phyloP scores from a whole-genome alignment of 2,888 invertebrate genomes.

The Lymantria dispar region DNA sequence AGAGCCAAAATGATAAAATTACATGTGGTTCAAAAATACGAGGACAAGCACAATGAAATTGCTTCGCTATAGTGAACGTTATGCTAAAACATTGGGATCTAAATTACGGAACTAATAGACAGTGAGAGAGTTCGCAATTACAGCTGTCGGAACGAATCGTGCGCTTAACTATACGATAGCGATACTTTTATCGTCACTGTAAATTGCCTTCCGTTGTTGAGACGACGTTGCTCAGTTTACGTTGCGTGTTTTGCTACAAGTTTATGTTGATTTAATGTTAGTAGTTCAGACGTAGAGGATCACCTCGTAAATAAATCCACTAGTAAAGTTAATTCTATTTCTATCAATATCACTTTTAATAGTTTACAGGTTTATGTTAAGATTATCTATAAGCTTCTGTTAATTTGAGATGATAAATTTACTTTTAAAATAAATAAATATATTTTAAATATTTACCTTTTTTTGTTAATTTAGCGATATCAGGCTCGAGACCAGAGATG shows the following conservation, averaged over 20 bases:
- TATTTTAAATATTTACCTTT: too few relatives aligned
- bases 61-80: not conserved
- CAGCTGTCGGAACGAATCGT: constrained; percentile 77
- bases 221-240: constrained; percentile 14
- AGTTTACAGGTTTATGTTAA: too few relatives aligned
- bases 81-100: constrained; percentile 65
- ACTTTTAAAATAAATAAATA: too few relatives aligned
- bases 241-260: not conserved
- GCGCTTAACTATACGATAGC: constrained; percentile 72
- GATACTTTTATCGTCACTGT: constrained; percentile 77
- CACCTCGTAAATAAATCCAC: not conserved
- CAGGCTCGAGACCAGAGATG: too few relatives aligned
- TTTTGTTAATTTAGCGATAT: too few relatives aligned
- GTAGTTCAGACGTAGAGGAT: not conserved
- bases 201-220: constrained; percentile 59
- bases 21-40: too few relatives aligned
- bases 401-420: too few relatives aligned
- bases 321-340: not conserved
- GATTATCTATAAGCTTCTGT: too few relatives aligned
- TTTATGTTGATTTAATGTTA: not conserved
- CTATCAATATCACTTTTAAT: not conserved
- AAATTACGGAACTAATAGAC: constrained; percentile 76
- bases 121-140: constrained; percentile 73
- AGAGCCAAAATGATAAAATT: too few relatives aligned
- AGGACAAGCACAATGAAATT: not conserved